Conservation (phyloP, 1,140 invertebrate species). For the Akabosia matsudoensis region DNA sequence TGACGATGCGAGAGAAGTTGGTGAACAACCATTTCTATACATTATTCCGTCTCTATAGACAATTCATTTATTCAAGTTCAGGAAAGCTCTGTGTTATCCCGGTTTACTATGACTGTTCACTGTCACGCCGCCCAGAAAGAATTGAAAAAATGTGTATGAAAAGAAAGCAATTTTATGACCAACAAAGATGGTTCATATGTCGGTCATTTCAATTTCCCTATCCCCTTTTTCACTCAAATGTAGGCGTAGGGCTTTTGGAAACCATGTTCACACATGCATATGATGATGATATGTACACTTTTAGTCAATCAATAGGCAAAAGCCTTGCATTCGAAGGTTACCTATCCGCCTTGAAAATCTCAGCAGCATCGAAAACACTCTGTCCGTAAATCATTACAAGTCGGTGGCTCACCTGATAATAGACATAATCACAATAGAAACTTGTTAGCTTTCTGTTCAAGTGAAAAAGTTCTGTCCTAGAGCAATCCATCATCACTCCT, state of each 20-base stretch:
- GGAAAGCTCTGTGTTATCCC: no score
- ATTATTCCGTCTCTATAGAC: no score
- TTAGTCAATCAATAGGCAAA: slow-evolving; percentile 16
- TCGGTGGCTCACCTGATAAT: background rate
- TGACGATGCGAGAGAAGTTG: no score
- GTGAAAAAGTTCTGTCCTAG: background rate
- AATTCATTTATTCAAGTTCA: no score
- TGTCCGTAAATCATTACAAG: background rate
- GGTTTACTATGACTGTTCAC: no score
- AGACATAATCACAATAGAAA: background rate
- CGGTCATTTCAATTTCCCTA: no score
- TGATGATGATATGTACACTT: no score
- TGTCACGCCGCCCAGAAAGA: no score
- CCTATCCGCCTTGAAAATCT: slow-evolving; percentile 16
- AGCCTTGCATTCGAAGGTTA: slow-evolving; percentile 27
- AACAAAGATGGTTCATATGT: no score
- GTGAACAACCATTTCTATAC: no score
- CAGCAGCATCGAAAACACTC: background rate
- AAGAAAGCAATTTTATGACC: no score
- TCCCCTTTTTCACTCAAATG: background rate
- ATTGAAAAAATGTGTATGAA: no score
- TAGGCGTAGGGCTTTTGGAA: background rate
- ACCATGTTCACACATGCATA: slow-evolving; percentile 14
- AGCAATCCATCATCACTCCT: slow-evolving; percentile 8
- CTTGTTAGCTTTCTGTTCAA: background rate